Conservation (phyloP, 1,140 invertebrate species). For the Glossosoma conforme region DNA sequence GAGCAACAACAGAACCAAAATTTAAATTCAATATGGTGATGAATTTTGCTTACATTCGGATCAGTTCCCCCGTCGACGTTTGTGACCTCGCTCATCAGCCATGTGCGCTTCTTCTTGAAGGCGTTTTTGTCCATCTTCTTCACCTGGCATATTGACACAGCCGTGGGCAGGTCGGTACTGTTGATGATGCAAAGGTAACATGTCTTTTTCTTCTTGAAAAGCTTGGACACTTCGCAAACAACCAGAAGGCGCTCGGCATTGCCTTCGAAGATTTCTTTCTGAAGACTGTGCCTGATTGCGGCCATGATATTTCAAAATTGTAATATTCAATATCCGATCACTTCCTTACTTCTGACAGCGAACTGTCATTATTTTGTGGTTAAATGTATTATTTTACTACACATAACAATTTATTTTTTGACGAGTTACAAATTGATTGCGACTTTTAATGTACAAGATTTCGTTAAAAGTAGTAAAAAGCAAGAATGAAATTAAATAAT, state of each 20-base stretch:
- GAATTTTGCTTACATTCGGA: slow-evolving; percentile 32
- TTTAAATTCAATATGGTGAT: background rate
- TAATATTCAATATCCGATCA: background rate
- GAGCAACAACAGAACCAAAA: too few species aligned
- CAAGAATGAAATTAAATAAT: too few species aligned
- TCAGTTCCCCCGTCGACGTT: slow-evolving; percentile 70
- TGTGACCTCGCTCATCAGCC: slow-evolving; percentile 73
- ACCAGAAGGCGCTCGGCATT: slow-evolving; percentile 75
- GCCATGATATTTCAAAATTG: slow-evolving; percentile 45
- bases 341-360: too few species aligned
- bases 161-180: slow-evolving; percentile 64
- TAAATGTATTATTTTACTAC: too few species aligned
- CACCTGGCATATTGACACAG: slow-evolving; percentile 70
- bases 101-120: slow-evolving; percentile 78
- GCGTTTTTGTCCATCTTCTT: slow-evolving; percentile 81
- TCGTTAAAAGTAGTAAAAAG: too few species aligned
- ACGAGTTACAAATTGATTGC: too few species aligned
- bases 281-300: slow-evolving; percentile 64
- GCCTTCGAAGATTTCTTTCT: slow-evolving; percentile 77
- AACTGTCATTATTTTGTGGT: too few species aligned
- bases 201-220: slow-evolving; percentile 71
- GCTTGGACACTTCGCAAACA: slow-evolving; percentile 73
- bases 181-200: slow-evolving; percentile 76
- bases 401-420: too few species aligned
- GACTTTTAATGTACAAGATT: too few species aligned